phyloP scores from a whole-genome alignment of 2,888 invertebrate species.

The Tachina fera region DNA sequence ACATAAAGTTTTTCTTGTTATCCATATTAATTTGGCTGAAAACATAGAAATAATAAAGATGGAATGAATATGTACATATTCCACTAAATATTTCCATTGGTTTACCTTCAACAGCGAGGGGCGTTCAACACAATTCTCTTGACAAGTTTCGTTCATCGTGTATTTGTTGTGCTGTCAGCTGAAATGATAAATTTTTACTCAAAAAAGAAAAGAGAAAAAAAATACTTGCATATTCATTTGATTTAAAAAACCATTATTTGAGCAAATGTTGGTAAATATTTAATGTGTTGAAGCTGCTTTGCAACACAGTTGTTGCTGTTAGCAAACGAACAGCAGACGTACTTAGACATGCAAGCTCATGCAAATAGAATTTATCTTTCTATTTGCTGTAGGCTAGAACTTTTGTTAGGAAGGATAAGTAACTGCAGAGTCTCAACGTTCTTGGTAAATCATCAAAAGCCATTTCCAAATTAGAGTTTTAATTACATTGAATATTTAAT shows the following conservation, averaged over 20 bases:
- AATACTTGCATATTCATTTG: conserved; percentile 38
- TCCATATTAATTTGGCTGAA: conserved; percentile 20
- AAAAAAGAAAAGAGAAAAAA: background rate
- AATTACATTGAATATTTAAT: too few relatives aligned
- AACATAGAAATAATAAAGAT: conserved; percentile 8
- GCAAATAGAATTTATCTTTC: background rate
- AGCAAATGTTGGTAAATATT: conserved; percentile 47
- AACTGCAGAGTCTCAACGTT: too few relatives aligned
- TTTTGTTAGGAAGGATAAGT: too few relatives aligned
- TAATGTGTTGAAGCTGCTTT: conserved; percentile 28
- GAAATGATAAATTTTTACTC: conserved; percentile 35
- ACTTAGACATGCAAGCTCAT: background rate
- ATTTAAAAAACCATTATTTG: conserved; percentile 60
- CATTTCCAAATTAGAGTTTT: too few relatives aligned
- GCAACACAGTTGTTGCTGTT: background rate
- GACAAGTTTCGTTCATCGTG: background rate
- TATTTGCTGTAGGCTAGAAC: too few relatives aligned
- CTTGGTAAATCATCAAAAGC: too few relatives aligned
- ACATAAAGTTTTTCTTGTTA: conserved; percentile 38
- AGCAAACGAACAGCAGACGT: background rate
- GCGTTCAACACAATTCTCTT: background rate
- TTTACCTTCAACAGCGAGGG: conserved; percentile 46
- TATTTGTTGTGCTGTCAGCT: background rate
- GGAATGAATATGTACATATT: background rate
- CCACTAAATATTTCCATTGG: conserved; percentile 42